These are phyloP conservation scores for Aviceda subcristata DNA, from an alignment of 2,113 vertebrate genomes.

Conservation along the genomic window DNA sequence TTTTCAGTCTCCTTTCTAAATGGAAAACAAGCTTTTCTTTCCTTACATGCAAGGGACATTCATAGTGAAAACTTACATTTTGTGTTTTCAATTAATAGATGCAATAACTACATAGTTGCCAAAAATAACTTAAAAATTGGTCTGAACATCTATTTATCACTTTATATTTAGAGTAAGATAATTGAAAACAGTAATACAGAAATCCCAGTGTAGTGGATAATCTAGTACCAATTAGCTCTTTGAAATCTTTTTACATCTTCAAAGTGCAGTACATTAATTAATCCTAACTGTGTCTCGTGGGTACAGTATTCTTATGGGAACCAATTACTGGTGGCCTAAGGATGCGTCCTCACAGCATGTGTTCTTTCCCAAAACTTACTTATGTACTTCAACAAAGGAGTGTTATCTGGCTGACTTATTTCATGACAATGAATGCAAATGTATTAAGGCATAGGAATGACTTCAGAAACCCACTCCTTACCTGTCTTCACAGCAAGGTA, in stretches of 20 bases:
- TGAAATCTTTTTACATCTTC: not conserved
- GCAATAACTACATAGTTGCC: not conserved
- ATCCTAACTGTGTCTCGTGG: not conserved
- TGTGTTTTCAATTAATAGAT: not conserved
- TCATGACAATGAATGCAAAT: not conserved
- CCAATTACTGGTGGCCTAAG: slow-evolving; percentile 4
- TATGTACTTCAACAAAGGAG: not conserved
- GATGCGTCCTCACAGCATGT: not conserved
- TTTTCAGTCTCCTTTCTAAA: not conserved
- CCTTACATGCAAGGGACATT: not conserved
- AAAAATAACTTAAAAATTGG: not conserved
- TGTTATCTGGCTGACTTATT: not conserved
- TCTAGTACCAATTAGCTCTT: not conserved
- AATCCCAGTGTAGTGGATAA: not conserved
- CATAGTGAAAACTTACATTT: not conserved
- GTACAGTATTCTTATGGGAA: not conserved
- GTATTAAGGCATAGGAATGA: not conserved
- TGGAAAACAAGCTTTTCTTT: not conserved
- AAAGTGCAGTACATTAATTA: not conserved
- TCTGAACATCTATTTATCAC: not conserved
- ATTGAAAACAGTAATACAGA: not conserved
- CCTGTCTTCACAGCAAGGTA: not conserved
- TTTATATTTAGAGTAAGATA: not conserved
- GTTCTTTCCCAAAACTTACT: not conserved
- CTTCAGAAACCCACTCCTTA: not conserved